These are phyloP conservation scores for Drosophila anomalipes DNA, from an alignment of 2,888 invertebrate genomes.

Conservation along the genomic window DNA sequence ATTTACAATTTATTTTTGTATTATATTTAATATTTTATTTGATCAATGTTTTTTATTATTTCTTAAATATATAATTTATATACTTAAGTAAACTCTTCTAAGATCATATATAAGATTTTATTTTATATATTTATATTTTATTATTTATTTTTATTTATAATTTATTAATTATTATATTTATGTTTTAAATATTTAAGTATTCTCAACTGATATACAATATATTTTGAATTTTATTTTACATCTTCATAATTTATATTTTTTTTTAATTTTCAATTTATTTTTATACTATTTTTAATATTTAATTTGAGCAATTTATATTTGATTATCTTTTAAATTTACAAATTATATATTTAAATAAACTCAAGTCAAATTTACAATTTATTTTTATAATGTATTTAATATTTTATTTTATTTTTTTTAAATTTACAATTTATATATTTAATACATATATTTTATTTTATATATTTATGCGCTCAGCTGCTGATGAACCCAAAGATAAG, in stretches of 20 bases:
- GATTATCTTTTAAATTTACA: too few relatives aligned
- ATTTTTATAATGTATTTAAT: background rate
- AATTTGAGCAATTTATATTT: background rate
- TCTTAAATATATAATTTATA: too few relatives aligned
- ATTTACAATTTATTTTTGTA: background rate
- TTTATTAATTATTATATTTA: background rate
- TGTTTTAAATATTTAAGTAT: background rate
- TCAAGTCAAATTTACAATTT: background rate
- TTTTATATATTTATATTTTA: too few relatives aligned
- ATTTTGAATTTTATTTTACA: background rate
- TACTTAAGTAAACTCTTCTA: too few relatives aligned
- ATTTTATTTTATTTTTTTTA: background rate
- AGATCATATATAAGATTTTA: too few relatives aligned
- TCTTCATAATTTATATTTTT: background rate
- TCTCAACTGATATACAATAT: background rate
- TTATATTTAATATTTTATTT: too few relatives aligned
- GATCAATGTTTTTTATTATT: too few relatives aligned
- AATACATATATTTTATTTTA: constrained; percentile 27
- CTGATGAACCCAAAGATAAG: constrained; percentile 98
- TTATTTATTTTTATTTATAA: background rate
- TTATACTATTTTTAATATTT: background rate
- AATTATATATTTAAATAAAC: background rate
- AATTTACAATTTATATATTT: background rate
- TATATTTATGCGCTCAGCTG: constrained; percentile 88
- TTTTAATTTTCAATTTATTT: background rate